A percentile compares a stretch with the other conserved stretches of the same genome.
phyloP scores from a whole-genome alignment of 2,888 invertebrate genomes.

The Meteorus cinctellus region DNA sequence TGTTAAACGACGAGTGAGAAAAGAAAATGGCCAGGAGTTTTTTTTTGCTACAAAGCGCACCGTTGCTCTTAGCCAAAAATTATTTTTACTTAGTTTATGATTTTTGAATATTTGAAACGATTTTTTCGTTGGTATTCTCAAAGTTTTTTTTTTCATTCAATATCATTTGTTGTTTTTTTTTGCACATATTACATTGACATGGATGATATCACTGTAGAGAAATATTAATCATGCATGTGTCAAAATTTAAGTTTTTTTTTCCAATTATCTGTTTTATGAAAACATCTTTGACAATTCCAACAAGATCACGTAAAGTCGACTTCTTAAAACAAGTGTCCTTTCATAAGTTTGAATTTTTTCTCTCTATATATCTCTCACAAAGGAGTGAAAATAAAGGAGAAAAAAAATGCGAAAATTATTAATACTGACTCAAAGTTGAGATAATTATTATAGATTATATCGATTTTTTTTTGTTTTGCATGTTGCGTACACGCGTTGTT shows the following conservation, averaged over 20 bases:
- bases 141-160: slow-evolving; percentile 11
- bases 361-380: neutral
- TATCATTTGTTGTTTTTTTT: neutral
- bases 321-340: neutral
- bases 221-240: neutral
- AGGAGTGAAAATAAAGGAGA: neutral
- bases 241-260: neutral
- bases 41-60: slow-evolving; percentile 59
- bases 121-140: slow-evolving; percentile 26
- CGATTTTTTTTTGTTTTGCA: slow-evolving; percentile 59
- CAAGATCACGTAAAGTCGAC: neutral
- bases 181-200: neutral
- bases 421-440: slow-evolving; percentile 23
- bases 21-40: slow-evolving; percentile 35
- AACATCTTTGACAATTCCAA: neutral
- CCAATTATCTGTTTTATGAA: neutral
- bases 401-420: slow-evolving; percentile 21
- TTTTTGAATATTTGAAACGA: slow-evolving; percentile 13
- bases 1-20: slow-evolving; percentile 32
- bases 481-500: slow-evolving; percentile 64
- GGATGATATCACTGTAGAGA: neutral
- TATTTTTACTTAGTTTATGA: slow-evolving; percentile 69
- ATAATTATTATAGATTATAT: slow-evolving; percentile 37
- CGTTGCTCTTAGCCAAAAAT: slow-evolving; percentile 73
- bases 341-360: neutral